Base-by-base conservation (phyloP, 2,797 vertebrate genomes). In the Linurgus olivaceus region DNA sequence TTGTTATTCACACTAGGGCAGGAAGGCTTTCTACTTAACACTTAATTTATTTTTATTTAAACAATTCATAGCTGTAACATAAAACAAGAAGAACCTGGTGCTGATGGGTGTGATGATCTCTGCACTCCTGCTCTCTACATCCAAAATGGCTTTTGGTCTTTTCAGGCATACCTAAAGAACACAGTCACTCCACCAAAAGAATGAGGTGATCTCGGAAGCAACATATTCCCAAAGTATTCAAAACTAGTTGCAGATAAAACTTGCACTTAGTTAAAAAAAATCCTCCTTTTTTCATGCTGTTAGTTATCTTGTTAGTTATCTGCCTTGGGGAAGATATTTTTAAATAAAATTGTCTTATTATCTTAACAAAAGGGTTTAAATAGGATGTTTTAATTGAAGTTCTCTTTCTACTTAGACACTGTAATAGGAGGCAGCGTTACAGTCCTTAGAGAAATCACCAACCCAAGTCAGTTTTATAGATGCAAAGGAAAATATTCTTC, bases 1-100 rank as follows among this genome's bases (percentile, higher is more conserved):
- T 61, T 93, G 57, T 88, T 95, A 61, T 93, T 96, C 93, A 80
- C 45, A 73, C 84, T 80, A 84, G 88, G 67, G 93, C 80, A 96
- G 88, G 85, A 94, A 95, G 55, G 59, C 88, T 88, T 81, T 94
- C 76, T 81, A 74, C 84, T 89, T 95, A 94, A 77, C 92, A 95
- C 86, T 86, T 93, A 85, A 95, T 94, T 94, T 82, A 71, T 92
- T 96, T 95, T 95, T 93, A 91, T 92, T 96, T 93, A 89, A 97
- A 68, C 57, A 65, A 92, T 85, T 85, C 88, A 88, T 70, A 92
- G 62, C 50, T 86, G 79, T 52, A 90, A 90, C 62, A 79, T 82
- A 89, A 92, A 96, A 70, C 58, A 88, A 71, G 42, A 71, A 81
- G 70, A 81, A 79, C 77, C 55, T 51, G 28, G 55, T 93, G 90